Percentiles rank a stretch among this genome's conserved stretches.
Evolutionary conservation across 2,113 vertebrate species (phyloP).

Genomic region (Sapayoa aenigma): DNA sequence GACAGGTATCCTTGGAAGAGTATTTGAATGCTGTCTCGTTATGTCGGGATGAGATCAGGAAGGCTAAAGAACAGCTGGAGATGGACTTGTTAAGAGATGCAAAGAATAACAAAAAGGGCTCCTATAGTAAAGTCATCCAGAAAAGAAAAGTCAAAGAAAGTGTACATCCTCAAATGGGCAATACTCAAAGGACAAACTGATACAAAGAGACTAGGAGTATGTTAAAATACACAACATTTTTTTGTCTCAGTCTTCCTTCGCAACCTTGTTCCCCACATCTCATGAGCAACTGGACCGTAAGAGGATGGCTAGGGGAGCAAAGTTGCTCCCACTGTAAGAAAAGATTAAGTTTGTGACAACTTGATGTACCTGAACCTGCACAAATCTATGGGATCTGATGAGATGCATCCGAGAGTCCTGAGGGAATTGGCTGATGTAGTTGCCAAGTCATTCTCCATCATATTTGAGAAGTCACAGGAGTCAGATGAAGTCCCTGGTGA

Average conservation of each 20-base stretch:
- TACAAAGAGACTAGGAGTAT: background rate
- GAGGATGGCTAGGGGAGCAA: background rate
- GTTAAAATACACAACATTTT: background rate
- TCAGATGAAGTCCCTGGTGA: background rate
- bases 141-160: background rate
- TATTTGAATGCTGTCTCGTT: background rate
- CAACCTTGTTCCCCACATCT: background rate
- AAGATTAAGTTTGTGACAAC: accelerated
- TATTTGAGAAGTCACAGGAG: background rate
- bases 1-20: background rate
- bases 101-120: background rate
- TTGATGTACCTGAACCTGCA: background rate
- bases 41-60: background rate
- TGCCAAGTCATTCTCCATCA: background rate
- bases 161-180: background rate
- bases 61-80: background rate
- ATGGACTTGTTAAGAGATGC: background rate
- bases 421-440: background rate
- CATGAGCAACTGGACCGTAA: background rate
- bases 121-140: background rate
- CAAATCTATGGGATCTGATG: background rate
- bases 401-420: background rate
- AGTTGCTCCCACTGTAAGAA: background rate
- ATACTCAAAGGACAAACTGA: background rate
- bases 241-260: background rate